phyloP scores from a whole-genome alignment of 2,888 invertebrate genomes.

The Trichopoda pennipes region DNA sequence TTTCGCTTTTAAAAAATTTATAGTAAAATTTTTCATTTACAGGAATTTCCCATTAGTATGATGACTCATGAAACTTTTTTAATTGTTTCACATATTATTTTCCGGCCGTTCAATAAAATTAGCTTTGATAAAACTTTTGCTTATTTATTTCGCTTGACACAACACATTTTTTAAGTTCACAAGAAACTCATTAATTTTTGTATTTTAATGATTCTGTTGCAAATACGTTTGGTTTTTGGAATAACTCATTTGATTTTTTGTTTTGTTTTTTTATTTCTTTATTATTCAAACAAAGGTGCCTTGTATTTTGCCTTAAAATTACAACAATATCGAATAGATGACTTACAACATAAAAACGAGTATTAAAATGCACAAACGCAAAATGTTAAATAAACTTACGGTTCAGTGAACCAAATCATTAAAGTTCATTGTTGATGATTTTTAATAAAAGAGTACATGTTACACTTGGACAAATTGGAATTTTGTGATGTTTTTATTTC shows the following conservation, averaged over 20 bases:
- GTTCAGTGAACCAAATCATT: constrained; percentile 68
- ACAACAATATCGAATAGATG: background rate
- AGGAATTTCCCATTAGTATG: constrained; percentile 17
- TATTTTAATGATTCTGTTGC: constrained; percentile 22
- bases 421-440: constrained; percentile 49
- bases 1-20: background rate
- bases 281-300: background rate
- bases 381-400: constrained; percentile 57
- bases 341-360: background rate
- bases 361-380: constrained; percentile 15
- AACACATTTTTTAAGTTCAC: constrained; percentile 9
- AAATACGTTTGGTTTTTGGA: background rate
- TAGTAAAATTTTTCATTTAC: constrained; percentile 22
- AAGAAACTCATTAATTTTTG: constrained; percentile 29
- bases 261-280: constrained; percentile 1
- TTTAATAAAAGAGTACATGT: constrained; percentile 13
- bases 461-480: constrained; percentile 22
- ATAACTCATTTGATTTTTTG: background rate
- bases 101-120: constrained; percentile 36
- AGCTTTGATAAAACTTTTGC: constrained; percentile 13
- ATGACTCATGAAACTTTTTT: constrained; percentile 33
- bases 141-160: constrained; percentile 27
- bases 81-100: background rate
- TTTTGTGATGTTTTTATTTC: constrained; percentile 8
- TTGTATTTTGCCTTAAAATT: background rate